Evolutionary conservation across 2,888 invertebrate genomes (phyloP).

Genomic region (Phyto melanocephala): DNA sequence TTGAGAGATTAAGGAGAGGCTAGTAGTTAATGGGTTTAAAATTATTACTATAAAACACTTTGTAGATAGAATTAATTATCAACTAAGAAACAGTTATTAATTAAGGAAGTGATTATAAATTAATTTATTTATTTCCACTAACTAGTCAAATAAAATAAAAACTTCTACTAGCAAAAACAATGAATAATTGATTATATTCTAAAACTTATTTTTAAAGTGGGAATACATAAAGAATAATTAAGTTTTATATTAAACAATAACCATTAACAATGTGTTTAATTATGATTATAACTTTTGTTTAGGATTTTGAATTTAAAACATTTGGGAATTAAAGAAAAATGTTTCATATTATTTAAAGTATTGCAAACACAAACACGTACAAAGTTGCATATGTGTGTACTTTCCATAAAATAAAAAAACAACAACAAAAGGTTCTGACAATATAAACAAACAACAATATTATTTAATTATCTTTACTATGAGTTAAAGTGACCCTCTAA

Average conservation of each 20-base stretch:
- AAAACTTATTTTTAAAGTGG: too few species aligned
- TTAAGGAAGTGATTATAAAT: too few species aligned
- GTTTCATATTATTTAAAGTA: neutral
- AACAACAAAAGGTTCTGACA: neutral
- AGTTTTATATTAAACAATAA: constrained; percentile 39
- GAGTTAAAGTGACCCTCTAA: neutral
- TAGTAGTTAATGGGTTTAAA: too few species aligned
- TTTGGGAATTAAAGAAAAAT: neutral
- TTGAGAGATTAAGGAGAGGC: too few species aligned
- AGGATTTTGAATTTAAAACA: constrained; percentile 30
- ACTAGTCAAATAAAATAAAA: too few species aligned
- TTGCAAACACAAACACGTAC: neutral
- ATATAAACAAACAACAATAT: neutral
- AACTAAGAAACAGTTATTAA: too few species aligned
- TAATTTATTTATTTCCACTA: too few species aligned
- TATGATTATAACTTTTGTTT: constrained; percentile 31
- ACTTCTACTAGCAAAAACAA: too few species aligned
- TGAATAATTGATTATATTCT: too few species aligned
- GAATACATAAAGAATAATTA: too few species aligned
- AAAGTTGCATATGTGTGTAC: neutral
- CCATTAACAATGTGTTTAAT: neutral
- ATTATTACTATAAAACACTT: too few species aligned
- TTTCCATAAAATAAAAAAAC: neutral
- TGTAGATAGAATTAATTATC: too few species aligned
- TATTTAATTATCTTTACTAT: neutral